phyloP scores from a whole-genome alignment of 2,797 vertebrate genomes.

The Leptodactylus fallax region DNA sequence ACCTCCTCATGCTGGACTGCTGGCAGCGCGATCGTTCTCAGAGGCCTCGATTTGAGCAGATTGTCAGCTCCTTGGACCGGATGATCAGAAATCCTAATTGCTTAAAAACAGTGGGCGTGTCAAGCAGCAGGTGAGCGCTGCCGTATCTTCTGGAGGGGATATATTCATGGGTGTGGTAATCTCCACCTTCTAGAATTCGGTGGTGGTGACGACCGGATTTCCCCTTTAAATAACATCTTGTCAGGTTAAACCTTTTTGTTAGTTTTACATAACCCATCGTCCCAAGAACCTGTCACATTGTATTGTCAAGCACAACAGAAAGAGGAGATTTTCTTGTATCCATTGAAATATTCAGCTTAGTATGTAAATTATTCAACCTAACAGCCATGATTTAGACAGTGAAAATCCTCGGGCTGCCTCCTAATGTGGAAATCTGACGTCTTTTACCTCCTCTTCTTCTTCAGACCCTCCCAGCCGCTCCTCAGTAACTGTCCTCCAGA shows the following conservation, averaged over 20 bases:
- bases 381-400: neutral
- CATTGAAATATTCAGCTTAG: neutral
- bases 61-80: constrained; percentile 78
- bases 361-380: constrained; percentile 1
- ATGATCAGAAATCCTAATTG: constrained; percentile 76
- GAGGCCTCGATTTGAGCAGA: constrained; percentile 87
- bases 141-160: neutral
- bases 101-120: constrained; percentile 78
- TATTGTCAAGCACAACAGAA: neutral
- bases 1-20: constrained; percentile 94
- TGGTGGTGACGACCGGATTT: too few species aligned
- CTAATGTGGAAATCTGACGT: neutral
- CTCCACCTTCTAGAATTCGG: too few species aligned
- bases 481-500: constrained; percentile 80
- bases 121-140: constrained; percentile 75
- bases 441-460: constrained; percentile 29
- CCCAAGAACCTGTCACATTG: neutral
- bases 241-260: too few species aligned
- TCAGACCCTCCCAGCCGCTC: constrained; percentile 77
- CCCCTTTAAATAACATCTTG: too few species aligned
- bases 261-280: neutral
- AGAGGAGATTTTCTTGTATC: neutral
- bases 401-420: neutral
- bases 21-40: constrained; percentile 87
- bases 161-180: neutral